Evolutionary conservation across 2,113 vertebrate species (phyloP).

Genomic region (Hippocampus comes): DNA sequence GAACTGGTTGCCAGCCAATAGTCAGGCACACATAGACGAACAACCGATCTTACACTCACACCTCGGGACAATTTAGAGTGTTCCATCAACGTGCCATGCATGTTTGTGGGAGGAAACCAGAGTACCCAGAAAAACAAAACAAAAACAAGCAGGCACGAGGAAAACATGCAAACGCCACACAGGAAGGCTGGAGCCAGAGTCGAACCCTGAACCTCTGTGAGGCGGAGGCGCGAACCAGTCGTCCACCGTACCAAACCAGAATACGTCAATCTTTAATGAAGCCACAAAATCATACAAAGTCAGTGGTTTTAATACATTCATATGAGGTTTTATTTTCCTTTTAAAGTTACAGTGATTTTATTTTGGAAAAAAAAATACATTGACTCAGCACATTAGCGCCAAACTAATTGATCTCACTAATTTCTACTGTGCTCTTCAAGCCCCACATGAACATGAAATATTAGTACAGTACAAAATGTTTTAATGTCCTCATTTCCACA

Average conservation of each 20-base stretch:
- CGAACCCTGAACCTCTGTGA: too few relatives aligned
- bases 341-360: neutral
- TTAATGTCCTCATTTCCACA: neutral
- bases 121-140: too few relatives aligned
- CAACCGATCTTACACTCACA: too few relatives aligned
- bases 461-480: neutral
- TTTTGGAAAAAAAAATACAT: neutral
- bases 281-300: neutral
- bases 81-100: too few relatives aligned
- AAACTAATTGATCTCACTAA: neutral
- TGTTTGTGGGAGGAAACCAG: too few relatives aligned
- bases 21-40: too few relatives aligned
- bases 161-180: too few relatives aligned
- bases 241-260: neutral
- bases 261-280: neutral
- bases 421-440: neutral
- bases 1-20: too few relatives aligned
- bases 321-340: neutral
- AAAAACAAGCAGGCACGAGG: too few relatives aligned
- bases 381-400: neutral
- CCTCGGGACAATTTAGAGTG: too few relatives aligned
- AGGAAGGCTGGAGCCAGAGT: too few relatives aligned
- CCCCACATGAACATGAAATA: neutral
- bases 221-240: too few relatives aligned
- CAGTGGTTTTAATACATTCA: slow-evolving; percentile 1